Conservation (phyloP, 2,113 vertebrate species). For the Ranitomeya imitator region DNA sequence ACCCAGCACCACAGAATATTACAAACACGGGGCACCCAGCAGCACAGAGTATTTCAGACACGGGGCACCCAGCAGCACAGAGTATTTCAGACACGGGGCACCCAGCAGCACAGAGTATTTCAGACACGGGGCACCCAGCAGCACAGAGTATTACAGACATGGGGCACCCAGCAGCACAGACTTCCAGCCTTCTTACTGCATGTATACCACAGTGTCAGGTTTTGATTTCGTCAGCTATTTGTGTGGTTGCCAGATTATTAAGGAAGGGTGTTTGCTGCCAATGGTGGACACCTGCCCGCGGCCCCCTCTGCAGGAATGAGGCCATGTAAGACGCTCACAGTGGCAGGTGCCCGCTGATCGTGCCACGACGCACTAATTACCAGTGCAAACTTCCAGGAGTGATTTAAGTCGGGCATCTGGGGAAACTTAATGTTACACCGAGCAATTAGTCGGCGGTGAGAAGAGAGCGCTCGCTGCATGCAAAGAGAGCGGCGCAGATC, state of each 20-base stretch:
- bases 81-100: not conserved
- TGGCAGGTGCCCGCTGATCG: not conserved
- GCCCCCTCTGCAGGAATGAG: not conserved
- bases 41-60: no score
- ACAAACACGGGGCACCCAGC: no score
- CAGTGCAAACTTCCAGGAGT: slow-evolving; percentile 44
- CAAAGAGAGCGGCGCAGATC: slow-evolving; percentile 57
- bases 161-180: not conserved
- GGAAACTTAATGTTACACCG: not conserved
- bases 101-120: not conserved
- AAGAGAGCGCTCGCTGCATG: not conserved
- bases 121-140: not conserved
- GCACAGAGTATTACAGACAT: not conserved
- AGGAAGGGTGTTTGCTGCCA: not conserved
- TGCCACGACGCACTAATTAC: slow-evolving; percentile 23
- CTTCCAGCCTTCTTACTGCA: not conserved
- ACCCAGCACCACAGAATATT: no score
- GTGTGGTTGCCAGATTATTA: not conserved
- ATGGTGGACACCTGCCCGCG: not conserved
- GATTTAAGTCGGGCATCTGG: slow-evolving; percentile 44
- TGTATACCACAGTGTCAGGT: not conserved
- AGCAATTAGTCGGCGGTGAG: slow-evolving; percentile 50
- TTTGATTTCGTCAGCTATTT: not conserved
- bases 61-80: not conserved
- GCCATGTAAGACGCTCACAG: not conserved